These are phyloP conservation scores for Delichon dasypus DNA, from an alignment of 2,797 vertebrate species.

Conservation along the genomic window DNA sequence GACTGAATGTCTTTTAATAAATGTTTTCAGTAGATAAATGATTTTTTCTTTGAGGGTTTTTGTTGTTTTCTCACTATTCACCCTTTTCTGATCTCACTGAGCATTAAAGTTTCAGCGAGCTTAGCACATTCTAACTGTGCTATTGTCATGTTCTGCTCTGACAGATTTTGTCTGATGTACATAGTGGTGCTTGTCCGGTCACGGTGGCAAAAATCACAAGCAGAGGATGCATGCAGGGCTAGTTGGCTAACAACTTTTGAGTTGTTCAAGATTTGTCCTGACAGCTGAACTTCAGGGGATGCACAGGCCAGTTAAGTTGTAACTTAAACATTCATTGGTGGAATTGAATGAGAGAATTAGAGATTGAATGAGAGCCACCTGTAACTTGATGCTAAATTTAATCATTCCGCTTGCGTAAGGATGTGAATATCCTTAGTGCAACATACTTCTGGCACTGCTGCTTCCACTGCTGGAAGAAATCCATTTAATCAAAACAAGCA, in stretches of 20 bases:
- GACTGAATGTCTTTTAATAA: neutral
- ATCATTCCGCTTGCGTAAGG: neutral
- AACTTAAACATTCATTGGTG: neutral
- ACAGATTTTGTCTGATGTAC: neutral
- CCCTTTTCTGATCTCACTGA: neutral
- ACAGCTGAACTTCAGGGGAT: neutral
- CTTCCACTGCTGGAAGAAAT: neutral
- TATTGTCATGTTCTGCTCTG: neutral
- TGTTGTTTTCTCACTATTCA: neutral
- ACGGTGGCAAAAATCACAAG: neutral
- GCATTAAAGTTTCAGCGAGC: neutral
- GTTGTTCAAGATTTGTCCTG: neutral
- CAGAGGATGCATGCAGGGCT: neutral
- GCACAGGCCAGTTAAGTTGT: neutral
- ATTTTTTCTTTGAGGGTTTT: neutral
- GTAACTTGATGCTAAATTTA: neutral
- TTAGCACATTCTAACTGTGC: neutral
- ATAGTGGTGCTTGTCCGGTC: neutral
- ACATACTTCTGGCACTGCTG: neutral
- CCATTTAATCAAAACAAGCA: constrained; percentile 26
- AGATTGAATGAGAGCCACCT: neutral
- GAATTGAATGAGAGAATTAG: neutral
- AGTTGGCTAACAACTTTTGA: neutral
- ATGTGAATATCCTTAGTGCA: neutral
- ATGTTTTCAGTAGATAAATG: neutral